Evolutionary conservation across 2,113 vertebrate genomes (phyloP).

Genomic region (Alethe castanea): DNA sequence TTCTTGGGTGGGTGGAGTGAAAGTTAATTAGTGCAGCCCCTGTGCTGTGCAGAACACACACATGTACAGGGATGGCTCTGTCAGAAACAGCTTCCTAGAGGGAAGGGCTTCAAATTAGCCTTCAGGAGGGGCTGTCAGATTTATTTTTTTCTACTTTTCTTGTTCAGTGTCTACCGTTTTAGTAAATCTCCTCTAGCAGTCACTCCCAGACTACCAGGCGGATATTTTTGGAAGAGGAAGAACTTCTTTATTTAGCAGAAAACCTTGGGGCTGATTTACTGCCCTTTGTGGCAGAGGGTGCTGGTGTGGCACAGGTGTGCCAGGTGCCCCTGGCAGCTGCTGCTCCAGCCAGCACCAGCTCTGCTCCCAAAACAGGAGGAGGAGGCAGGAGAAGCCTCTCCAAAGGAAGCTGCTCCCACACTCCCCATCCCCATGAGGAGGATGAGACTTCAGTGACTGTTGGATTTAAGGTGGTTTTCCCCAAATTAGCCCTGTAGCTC

Average conservation of each 20-base stretch:
- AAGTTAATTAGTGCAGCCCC: background rate
- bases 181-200: background rate
- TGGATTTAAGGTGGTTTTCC: background rate
- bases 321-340: too few relatives aligned
- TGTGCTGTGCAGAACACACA: background rate
- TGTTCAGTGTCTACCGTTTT: background rate
- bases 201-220: background rate
- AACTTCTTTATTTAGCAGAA: background rate
- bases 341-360: background rate
- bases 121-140: constrained; percentile 7
- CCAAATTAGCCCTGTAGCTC: background rate
- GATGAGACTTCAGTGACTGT: accelerated
- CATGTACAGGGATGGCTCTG: background rate
- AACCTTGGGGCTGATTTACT: background rate
- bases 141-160: background rate
- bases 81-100: background rate
- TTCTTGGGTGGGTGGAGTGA: background rate
- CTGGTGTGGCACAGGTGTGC: too few relatives aligned
- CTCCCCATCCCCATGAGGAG: accelerated
- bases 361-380: background rate
- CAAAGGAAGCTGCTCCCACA: background rate
- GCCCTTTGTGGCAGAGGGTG: background rate
- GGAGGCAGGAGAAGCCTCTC: too few relatives aligned
- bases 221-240: background rate
- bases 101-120: constrained; percentile 35